A percentile compares a stretch with the other conserved stretches of the same genome.
These are phyloP conservation scores for Agrochola lychnidis DNA, from an alignment of 2,888 invertebrate genomes.

Conservation along the genomic window DNA sequence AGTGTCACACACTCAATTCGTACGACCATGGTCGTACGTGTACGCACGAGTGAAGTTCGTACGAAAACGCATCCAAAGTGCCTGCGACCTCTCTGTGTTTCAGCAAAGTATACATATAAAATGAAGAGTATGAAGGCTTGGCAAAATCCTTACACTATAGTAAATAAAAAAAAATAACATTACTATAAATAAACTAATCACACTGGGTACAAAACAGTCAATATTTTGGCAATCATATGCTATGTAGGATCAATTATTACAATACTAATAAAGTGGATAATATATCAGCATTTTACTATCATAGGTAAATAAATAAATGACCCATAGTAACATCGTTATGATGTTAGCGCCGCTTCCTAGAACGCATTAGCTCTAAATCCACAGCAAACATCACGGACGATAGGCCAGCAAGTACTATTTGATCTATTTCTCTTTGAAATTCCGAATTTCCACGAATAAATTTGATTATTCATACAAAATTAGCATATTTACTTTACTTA, in stretches of 20 bases:
- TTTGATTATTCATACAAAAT: slow-evolving; percentile 37
- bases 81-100: too few relatives aligned
- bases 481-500: slow-evolving; percentile 35
- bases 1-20: too few relatives aligned
- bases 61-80: too few relatives aligned
- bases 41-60: too few relatives aligned
- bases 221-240: neutral
- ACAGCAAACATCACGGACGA: slow-evolving; percentile 29
- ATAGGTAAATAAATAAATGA: slow-evolving; percentile 26
- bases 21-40: too few relatives aligned
- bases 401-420: slow-evolving; percentile 35
- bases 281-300: slow-evolving; percentile 16
- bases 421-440: slow-evolving; percentile 36
- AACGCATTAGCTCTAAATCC: slow-evolving; percentile 36
- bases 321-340: neutral
- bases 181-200: neutral
- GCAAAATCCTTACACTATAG: neutral
- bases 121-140: too few relatives aligned
- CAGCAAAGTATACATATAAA: too few relatives aligned
- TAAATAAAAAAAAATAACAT: too few relatives aligned
- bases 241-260: neutral
- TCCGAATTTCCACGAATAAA: slow-evolving; percentile 28
- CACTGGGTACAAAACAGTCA: neutral
- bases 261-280: slow-evolving; percentile 2
- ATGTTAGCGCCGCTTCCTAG: slow-evolving; percentile 33